Percentiles rank a stretch among this genome's conserved stretches.
Conservation (phyloP, 2,113 vertebrate genomes). For the Pelmatolapia mariae region DNA sequence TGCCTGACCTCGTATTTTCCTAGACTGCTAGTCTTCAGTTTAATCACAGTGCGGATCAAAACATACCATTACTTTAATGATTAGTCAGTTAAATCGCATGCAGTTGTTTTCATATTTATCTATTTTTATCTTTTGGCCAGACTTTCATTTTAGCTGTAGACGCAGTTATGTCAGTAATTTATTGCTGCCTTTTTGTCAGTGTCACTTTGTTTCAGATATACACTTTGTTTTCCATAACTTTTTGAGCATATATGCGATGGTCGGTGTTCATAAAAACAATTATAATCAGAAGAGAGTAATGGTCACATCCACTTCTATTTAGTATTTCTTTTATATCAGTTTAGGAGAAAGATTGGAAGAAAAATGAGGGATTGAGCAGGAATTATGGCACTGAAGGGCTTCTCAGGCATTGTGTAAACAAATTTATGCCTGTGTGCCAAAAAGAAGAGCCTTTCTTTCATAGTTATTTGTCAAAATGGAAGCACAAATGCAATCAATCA, state of each 20-base stretch:
- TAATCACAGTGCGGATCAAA: neutral
- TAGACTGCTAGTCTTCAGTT: neutral
- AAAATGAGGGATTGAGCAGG: neutral
- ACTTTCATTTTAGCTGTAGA: neutral
- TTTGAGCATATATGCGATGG: neutral
- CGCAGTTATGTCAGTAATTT: neutral
- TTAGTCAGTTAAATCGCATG: neutral
- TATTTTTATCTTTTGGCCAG: neutral
- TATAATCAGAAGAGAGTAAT: neutral
- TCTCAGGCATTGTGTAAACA: neutral
- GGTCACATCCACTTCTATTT: neutral
- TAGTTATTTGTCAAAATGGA: neutral
- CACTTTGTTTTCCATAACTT: neutral
- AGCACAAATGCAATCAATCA: neutral
- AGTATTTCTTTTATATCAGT: neutral
- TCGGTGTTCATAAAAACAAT: neutral
- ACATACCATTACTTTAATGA: neutral
- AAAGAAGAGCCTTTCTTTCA: neutral
- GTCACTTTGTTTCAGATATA: neutral
- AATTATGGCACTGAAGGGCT: neutral
- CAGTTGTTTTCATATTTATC: neutral
- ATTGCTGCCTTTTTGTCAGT: neutral
- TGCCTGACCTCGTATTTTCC: neutral
- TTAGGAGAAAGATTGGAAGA: neutral
- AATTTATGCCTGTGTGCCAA: neutral